Base-by-base conservation (phyloP, 2,888 invertebrate species). In the Yponomeuta evonymella region DNA sequence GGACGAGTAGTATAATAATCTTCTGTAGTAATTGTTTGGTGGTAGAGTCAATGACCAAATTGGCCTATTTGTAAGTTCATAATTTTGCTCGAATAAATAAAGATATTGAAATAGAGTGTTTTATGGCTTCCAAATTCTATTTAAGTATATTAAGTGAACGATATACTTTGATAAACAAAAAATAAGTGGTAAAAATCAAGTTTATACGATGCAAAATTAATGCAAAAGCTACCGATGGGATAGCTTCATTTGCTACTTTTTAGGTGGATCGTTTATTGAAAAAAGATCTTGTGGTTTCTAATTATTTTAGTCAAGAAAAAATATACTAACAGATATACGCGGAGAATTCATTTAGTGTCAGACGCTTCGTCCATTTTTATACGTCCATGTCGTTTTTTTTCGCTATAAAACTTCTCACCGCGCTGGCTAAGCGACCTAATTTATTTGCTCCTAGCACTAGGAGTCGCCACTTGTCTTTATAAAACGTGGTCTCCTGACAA, bases 11-110 rank as follows among this genome's bases (percentile, higher is more conserved):
- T 5, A 5, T 5, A 1, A 4, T 6, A 58, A 15, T 15, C 51
- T 58, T 58, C 15, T 58, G 51, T 58, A 0, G 51, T 58, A 58
- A 4, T 58, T 58, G 15, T 15, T 58, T 58, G 15, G 12, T 58
- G 83, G 86, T 85, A 80, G 86, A 85, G 78, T 63, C 67, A 36
- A 65, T 2, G 65, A 48, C 51, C 51, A 48, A 68, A 68, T 58
- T 51, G 68, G 58, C 29, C 48, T 6, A 9, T 68, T 68, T 68
- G 68, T 68, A 36, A 5, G 36, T 15, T 65, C 10, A 64, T 64
- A 64, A 30, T 64, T 29, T 23, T 23, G 36, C 15, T 15, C n/a
- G 9, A 67, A 33, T 30, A 67, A 67, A 67, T 43, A 43, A 11
- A 43, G 15, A 11, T 11, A 33, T 67, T 67, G 67, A 67, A 67